Evolutionary conservation across 2,113 vertebrate genomes (phyloP).

Genomic region (Struthio camelus): DNA sequence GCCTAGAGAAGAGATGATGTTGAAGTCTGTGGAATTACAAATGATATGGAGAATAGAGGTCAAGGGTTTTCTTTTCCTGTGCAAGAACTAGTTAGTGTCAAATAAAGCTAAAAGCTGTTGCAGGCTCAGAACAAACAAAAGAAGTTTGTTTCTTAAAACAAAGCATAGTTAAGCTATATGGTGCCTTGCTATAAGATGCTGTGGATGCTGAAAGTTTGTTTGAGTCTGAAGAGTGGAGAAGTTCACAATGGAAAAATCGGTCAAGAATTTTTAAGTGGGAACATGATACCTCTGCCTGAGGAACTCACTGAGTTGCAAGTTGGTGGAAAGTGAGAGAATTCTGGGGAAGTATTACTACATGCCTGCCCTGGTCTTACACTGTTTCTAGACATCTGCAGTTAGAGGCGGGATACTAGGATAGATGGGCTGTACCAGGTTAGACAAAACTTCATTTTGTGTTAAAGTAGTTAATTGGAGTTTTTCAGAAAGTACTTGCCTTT

Average conservation of each 20-base stretch:
- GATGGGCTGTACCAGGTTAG: background rate
- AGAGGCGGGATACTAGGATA: too few relatives aligned
- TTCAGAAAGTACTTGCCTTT: background rate
- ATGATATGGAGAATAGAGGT: background rate
- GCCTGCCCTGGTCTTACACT: background rate
- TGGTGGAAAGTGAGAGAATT: background rate
- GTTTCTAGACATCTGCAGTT: background rate
- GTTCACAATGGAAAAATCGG: too few relatives aligned
- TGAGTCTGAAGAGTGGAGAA: background rate
- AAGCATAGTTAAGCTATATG: background rate
- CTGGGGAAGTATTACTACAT: background rate
- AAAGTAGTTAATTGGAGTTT: background rate
- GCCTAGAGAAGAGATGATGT: background rate
- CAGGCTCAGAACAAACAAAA: background rate
- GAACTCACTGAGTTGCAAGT: too few relatives aligned
- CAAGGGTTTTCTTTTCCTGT: fast-evolving
- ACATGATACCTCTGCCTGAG: too few relatives aligned
- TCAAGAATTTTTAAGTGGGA: too few relatives aligned
- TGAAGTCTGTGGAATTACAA: background rate
- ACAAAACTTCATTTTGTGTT: background rate
- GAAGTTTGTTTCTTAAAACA: background rate
- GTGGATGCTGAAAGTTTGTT: background rate
- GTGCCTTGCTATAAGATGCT: background rate
- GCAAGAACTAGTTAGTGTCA: background rate
- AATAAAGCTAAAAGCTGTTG: background rate